Evolutionary conservation across 2,888 invertebrate genomes (phyloP).

Genomic region (Phrixothrix hirtus): DNA sequence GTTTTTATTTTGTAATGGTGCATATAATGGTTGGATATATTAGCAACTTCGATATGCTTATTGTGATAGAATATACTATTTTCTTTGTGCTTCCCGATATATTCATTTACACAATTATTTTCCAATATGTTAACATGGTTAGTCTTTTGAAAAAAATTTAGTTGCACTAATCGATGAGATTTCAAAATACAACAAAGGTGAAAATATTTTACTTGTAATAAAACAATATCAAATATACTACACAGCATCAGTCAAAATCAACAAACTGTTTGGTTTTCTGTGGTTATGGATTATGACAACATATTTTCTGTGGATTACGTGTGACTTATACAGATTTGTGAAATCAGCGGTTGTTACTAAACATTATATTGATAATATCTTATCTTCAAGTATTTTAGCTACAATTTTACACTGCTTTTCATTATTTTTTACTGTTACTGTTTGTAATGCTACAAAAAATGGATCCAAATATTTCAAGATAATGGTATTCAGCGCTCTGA

Average conservation of each 20-base stretch:
- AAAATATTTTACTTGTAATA: background rate
- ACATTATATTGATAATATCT: background rate
- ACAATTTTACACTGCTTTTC: background rate
- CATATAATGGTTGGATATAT: background rate
- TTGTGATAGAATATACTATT: conserved; percentile 1
- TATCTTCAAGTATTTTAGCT: conserved; percentile 3
- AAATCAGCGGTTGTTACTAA: background rate
- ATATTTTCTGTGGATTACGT: conserved; percentile 6
- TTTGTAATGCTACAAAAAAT: conserved; percentile 5
- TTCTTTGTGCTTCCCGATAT: conserved; percentile 6
- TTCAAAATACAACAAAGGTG: background rate
- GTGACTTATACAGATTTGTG: conserved; percentile 11
- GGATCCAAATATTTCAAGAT: background rate
- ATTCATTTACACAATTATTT: conserved; percentile 1
- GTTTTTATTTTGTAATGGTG: background rate
- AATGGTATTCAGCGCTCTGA: too few relatives aligned
- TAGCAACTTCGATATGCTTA: background rate
- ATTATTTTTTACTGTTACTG: background rate
- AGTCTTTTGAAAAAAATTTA: background rate
- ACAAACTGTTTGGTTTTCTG: conserved; percentile 5
- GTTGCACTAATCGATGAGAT: background rate
- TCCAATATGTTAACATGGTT: background rate
- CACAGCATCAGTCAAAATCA: background rate
- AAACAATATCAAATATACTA: background rate
- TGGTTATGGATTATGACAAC: conserved; percentile 2